Percentiles rank a stretch among this genome's conserved stretches.
Evolutionary conservation across 2,888 invertebrate genomes (phyloP).

Genomic region (Quadroppia sp.): DNA sequence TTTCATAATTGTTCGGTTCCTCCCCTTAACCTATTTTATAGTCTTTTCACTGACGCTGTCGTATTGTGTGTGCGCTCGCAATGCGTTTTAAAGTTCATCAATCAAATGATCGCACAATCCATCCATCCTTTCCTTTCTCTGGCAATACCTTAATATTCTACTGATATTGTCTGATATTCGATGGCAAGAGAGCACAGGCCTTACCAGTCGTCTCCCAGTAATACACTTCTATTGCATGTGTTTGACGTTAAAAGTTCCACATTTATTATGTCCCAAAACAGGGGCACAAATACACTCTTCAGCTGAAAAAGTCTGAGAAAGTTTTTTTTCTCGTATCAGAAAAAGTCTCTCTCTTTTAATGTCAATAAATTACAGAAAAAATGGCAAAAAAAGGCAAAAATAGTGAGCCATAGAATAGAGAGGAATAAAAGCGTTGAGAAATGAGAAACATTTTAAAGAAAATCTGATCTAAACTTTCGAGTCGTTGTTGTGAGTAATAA

Average conservation of each 20-base stretch:
- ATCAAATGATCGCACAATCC: slow-evolving; percentile 20
- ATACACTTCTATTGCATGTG: slow-evolving; percentile 31
- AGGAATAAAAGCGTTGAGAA: not conserved
- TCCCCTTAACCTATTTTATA: slow-evolving; percentile 30
- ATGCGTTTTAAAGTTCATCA: slow-evolving; percentile 34
- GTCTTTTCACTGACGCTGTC: not conserved
- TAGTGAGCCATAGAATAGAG: not conserved
- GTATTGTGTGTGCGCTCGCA: not conserved
- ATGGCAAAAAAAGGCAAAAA: slow-evolving; percentile 3
- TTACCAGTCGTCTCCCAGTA: too few species aligned
- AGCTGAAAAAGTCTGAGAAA: not conserved
- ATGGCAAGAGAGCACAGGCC: too few species aligned
- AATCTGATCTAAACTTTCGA: slow-evolving; percentile 15
- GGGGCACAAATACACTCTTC: slow-evolving; percentile 13
- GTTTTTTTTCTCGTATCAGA: not conserved
- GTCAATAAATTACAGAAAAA: slow-evolving; percentile 36
- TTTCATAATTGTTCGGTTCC: slow-evolving; percentile 28
- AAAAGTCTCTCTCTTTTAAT: slow-evolving; percentile 21
- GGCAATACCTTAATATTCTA: slow-evolving; percentile 25
- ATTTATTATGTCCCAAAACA: slow-evolving; percentile 36
- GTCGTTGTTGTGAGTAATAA: not conserved
- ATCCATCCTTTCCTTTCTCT: not conserved
- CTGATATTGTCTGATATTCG: too few species aligned
- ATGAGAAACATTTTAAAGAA: slow-evolving; percentile 30
- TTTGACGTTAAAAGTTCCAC: slow-evolving; percentile 32